Percentiles rank a stretch among this genome's conserved stretches.
phyloP scores from a whole-genome alignment of 2,888 invertebrate species.

The Drosophila planitibia region DNA sequence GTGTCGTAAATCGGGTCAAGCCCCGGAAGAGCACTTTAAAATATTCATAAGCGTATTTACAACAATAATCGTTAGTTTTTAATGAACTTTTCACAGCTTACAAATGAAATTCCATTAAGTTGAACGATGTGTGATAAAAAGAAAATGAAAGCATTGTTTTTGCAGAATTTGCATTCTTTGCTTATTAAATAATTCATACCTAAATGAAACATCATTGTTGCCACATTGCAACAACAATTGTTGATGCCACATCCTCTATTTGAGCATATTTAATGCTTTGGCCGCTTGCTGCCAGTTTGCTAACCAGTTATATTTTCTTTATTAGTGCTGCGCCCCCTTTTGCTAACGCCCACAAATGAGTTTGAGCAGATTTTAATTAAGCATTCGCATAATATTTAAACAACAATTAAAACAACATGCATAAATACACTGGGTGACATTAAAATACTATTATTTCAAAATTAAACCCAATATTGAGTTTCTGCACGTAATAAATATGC shows the following conservation, averaged over 20 bases:
- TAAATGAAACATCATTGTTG: constrained; percentile 38
- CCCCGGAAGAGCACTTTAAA: not conserved
- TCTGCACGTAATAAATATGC: not conserved
- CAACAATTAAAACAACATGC: constrained; percentile 72
- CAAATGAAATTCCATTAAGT: constrained; percentile 30
- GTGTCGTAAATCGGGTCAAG: not conserved
- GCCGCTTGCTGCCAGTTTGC: not conserved
- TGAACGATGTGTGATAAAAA: constrained; percentile 22
- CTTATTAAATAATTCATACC: constrained; percentile 49
- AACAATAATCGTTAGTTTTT: not conserved
- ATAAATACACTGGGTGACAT: constrained; percentile 49
- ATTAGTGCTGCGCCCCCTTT: not conserved
- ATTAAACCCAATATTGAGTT: constrained; percentile 20
- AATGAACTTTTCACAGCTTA: constrained; percentile 10
- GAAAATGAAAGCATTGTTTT: not conserved
- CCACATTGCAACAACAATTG: constrained; percentile 18
- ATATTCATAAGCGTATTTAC: not conserved
- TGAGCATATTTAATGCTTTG: not conserved
- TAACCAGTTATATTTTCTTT: not conserved
- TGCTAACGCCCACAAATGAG: constrained; percentile 26
- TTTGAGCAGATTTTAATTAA: constrained; percentile 71
- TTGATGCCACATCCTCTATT: not conserved
- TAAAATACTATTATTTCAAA: constrained; percentile 65
- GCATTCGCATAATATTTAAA: constrained; percentile 59
- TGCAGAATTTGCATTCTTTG: not conserved